Percentiles rank a stretch among this genome's conserved stretches.
These are phyloP conservation scores for Apamea sordens DNA, from an alignment of 2,888 invertebrate genomes.

Conservation along the genomic window DNA sequence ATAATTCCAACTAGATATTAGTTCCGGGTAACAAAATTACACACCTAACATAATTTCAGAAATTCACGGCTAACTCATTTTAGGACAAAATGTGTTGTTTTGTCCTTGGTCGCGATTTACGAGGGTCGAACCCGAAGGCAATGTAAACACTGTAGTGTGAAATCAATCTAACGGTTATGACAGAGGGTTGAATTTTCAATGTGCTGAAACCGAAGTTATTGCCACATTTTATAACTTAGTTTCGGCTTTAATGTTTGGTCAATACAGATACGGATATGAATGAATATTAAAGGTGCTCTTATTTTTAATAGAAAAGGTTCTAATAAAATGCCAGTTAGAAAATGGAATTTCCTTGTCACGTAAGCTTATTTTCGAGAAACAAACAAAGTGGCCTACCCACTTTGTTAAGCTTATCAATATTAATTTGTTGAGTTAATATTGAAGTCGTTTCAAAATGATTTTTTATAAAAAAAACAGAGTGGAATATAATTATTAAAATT, in stretches of 20 bases:
- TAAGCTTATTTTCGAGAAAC: too few species aligned
- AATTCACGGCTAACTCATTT: slow-evolving; percentile 71
- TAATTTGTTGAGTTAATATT: slow-evolving; percentile 2
- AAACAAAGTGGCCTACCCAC: too few species aligned
- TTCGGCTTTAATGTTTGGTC: slow-evolving; percentile 56
- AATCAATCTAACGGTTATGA: slow-evolving; percentile 18
- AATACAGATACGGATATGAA: slow-evolving; percentile 55
- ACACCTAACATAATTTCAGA: slow-evolving; percentile 71
- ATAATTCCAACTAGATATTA: slow-evolving; percentile 51
- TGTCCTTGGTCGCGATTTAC: slow-evolving; percentile 74
- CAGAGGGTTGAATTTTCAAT: slow-evolving; percentile 45
- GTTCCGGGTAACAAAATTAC: slow-evolving; percentile 64
- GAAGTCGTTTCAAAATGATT: not conserved
- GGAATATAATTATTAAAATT: not conserved
- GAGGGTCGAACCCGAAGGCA: slow-evolving; percentile 66
- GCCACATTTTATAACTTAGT: slow-evolving; percentile 58
- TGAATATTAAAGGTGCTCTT: slow-evolving; percentile 40
- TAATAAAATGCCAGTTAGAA: slow-evolving; percentile 10
- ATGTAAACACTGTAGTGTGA: slow-evolving; percentile 26
- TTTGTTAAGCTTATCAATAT: slow-evolving; percentile 2
- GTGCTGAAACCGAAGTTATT: slow-evolving; percentile 29
- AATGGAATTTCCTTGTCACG: slow-evolving; percentile 21
- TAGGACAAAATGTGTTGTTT: slow-evolving; percentile 73
- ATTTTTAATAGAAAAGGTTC: slow-evolving; percentile 36
- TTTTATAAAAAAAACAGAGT: not conserved